Evolutionary conservation across 2,888 invertebrate species (phyloP), one percentile per base, ranked within the genome.

Genomic region (Hanleya hanleyi): DNA sequence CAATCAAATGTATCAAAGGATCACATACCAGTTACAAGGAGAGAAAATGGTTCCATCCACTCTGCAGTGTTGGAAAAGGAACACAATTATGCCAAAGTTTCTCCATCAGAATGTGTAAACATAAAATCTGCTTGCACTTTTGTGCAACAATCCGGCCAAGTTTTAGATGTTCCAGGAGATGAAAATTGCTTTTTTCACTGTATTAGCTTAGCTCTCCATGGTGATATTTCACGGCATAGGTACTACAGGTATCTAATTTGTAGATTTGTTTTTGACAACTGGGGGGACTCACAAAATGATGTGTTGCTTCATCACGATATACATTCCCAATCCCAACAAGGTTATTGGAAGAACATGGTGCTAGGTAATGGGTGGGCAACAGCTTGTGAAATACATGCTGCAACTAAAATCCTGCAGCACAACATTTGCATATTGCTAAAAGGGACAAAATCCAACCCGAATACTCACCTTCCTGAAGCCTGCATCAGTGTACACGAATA

Each of bases 141-240:
- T n/a, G n/a, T n/a, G n/a, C n/a, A n/a, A n/a, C n/a, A n/a, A n/a
- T n/a, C n/a, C n/a, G n/a, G n/a, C n/a, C n/a, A n/a, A n/a, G n/a
- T n/a, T n/a, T n/a, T 41, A 41, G n/a, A 41, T 41, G 65, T 70
- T 9, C 65, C 70, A 26, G 62, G 47, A n/a, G 67, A 71, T 67
- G 57, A 67, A 12, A 57, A 67, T 67, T 71, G 66, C 32, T 71
- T 71, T 71, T 71, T 67, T 57, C 51, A 67, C 36, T 71, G 71
- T 22, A 29, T 67, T 35, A 71, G 71, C 47, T 18, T 65, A 35
- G 7, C 51, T 32, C 18, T 67, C 12, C 15, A 36, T 66, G 29
- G n/a, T n/a, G n/a, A n/a, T n/a, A n/a, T n/a, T n/a, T n/a, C n/a
- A n/a, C n/a, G n/a, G n/a, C n/a, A n/a, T n/a, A n/a, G n/a, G n/a